Conservation (phyloP, 1,140 invertebrate genomes). For the Drosophila ercepeae region DNA sequence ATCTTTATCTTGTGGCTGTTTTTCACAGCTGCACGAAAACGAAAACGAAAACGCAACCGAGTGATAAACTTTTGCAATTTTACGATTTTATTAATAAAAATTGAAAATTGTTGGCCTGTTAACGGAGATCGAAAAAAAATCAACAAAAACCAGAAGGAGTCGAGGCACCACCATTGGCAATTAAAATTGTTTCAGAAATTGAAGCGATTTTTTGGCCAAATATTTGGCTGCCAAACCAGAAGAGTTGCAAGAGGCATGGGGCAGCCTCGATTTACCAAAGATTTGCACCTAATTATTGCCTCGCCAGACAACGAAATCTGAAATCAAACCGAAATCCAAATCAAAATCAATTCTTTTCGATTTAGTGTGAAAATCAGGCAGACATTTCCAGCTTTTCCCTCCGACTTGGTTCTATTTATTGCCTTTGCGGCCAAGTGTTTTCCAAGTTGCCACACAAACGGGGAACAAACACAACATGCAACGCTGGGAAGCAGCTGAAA, state of each 20-base stretch:
- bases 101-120: constrained; percentile 18
- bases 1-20: neutral
- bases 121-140: neutral
- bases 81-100: constrained; percentile 41
- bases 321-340: too few species aligned
- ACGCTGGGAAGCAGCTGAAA: constrained; percentile 9
- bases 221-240: too few species aligned
- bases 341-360: constrained; percentile 30
- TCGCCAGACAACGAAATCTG: too few species aligned
- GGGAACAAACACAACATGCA: neutral
- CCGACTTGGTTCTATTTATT: constrained; percentile 1
- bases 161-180: constrained; percentile 12
- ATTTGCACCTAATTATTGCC: constrained; percentile 27
- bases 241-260: too few species aligned
- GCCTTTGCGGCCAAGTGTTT: constrained; percentile 7
- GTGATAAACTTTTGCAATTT: constrained; percentile 51
- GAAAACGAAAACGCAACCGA: constrained; percentile 17
- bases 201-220: too few species aligned
- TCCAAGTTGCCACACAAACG: constrained; percentile 12
- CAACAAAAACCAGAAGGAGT: neutral
- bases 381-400: too few species aligned
- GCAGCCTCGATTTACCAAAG: too few species aligned
- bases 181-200: constrained; percentile 43
- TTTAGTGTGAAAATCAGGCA: too few species aligned
- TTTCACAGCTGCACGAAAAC: constrained; percentile 12